Base-by-base conservation (phyloP, 2,113 vertebrate species). In the Phycodurus eques region DNA sequence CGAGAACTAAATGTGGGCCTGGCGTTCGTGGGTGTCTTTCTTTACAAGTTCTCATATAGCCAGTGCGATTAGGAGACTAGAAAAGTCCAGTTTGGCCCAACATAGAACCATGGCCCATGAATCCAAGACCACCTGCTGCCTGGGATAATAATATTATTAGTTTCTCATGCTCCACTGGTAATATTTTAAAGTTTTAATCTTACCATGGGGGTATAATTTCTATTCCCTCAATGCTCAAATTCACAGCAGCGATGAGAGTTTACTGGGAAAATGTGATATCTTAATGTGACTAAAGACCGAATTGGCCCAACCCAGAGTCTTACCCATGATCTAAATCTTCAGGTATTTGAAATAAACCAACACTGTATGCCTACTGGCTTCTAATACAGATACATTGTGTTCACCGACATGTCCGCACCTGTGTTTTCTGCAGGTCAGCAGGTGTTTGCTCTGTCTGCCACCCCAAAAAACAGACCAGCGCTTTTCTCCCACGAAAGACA, bases 361-460 rank as follows among this genome's bases (percentile, higher is more conserved):
- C 51, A 35, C 56, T 27, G 11, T 14, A 12, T 39, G 56, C 57
- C 15, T 33, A 72, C 65, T 33, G 49, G 65, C 35, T 67, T 67
- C 73, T 70, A 78, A 85, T 74, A 74, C 47, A 83, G 75, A 79
- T 74, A 74, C 73, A 47, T 51, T 33, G 20, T 66, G 44, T 77
- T 80, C 31, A 35, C 62, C 71, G 62, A 81, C 76, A 82, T 57
- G 78, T 87, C 87, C 82, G 33, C 89, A 91, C 85, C 83, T 90
- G 86, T 88, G 85, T 75, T 71, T 51, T 70, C 75, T 68, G 39
- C 78, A 78, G 59, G 77, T 64, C 76, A 78, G 84, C 90, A 92
- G 88, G 90, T 92, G 89, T 88, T 88, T 69, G n/a, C 75, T 12
- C 63, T 33, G 44, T 71, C 71, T 83, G 76, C 79, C 69, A 43